Evolutionary conservation across 2,797 vertebrate genomes (phyloP).

Genomic region (Sarcoramphus papa): DNA sequence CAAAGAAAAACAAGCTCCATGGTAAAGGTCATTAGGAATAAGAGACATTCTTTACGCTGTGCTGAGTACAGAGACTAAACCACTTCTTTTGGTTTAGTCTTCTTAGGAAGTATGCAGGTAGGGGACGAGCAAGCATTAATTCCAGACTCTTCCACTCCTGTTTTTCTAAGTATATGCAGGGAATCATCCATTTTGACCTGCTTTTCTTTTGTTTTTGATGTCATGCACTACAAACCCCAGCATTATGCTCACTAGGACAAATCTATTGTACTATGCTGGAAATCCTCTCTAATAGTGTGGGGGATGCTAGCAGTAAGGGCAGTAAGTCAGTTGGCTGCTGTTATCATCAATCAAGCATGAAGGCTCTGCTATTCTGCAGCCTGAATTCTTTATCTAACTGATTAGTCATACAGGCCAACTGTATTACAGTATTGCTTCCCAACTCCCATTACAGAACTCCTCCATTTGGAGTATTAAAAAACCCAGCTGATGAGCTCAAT

Average conservation of each 20-base stretch:
- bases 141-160: background rate
- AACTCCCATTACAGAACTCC: background rate
- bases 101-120: background rate
- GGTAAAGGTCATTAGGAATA: slow-evolving; percentile 3
- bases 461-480: background rate
- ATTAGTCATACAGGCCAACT: slow-evolving; percentile 54
- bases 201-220: slow-evolving; percentile 37
- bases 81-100: background rate
- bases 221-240: background rate
- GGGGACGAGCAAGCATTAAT: background rate
- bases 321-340: slow-evolving; percentile 52
- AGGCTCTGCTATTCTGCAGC: slow-evolving; percentile 37
- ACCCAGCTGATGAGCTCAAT: background rate
- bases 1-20: background rate
- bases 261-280: slow-evolving; percentile 27
- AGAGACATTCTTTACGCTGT: background rate
- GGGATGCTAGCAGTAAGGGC: slow-evolving; percentile 35
- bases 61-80: background rate
- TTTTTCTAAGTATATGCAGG: background rate
- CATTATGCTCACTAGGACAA: slow-evolving; percentile 16
- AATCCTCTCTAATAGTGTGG: slow-evolving; percentile 3
- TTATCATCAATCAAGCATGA: slow-evolving; percentile 58
- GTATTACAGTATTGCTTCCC: background rate
- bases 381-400: slow-evolving; percentile 50
- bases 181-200: slow-evolving; percentile 18